These are phyloP conservation scores for Hypotaenidia philippensis DNA, from an alignment of 2,797 vertebrate genomes.

Conservation along the genomic window DNA sequence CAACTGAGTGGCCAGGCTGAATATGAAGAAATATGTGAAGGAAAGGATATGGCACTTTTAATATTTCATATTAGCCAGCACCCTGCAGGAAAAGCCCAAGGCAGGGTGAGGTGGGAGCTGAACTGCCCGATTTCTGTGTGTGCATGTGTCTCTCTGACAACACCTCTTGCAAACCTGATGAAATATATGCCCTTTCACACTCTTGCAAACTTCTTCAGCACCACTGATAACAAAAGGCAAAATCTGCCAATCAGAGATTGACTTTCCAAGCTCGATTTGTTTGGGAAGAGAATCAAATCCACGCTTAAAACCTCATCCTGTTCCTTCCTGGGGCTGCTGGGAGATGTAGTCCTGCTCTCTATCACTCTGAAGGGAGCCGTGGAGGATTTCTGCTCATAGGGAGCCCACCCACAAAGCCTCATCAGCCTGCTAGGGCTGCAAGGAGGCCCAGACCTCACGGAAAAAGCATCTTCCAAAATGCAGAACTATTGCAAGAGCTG, in stretches of 20 bases:
- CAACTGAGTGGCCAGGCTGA: conserved; percentile 81
- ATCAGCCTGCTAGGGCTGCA: background rate
- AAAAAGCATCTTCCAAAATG: background rate
- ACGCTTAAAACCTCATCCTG: background rate
- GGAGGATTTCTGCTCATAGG: background rate
- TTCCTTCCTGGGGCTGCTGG: conserved; percentile 51
- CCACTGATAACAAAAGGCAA: background rate
- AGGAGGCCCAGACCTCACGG: background rate
- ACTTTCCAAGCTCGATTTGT: background rate
- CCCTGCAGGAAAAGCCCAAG: conserved; percentile 42
- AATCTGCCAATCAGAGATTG: background rate
- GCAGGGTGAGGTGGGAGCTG: conserved; percentile 10
- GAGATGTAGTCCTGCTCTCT: conserved; percentile 36
- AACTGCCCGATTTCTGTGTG: background rate
- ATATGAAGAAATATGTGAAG: conserved; percentile 80
- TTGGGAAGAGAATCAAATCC: background rate
- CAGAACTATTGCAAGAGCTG: background rate
- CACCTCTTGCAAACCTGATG: conserved; percentile 18
- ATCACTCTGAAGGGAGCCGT: fast-evolving
- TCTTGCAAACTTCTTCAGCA: conserved; percentile 19
- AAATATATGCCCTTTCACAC: background rate
- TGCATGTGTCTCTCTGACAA: background rate
- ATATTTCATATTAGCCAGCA: conserved; percentile 78
- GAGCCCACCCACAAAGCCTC: background rate
- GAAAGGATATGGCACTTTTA: conserved; percentile 71